Percentiles rank a stretch among this genome's conserved stretches.
Conservation (phyloP, 2,113 vertebrate genomes). For the Notothenia rossii region DNA sequence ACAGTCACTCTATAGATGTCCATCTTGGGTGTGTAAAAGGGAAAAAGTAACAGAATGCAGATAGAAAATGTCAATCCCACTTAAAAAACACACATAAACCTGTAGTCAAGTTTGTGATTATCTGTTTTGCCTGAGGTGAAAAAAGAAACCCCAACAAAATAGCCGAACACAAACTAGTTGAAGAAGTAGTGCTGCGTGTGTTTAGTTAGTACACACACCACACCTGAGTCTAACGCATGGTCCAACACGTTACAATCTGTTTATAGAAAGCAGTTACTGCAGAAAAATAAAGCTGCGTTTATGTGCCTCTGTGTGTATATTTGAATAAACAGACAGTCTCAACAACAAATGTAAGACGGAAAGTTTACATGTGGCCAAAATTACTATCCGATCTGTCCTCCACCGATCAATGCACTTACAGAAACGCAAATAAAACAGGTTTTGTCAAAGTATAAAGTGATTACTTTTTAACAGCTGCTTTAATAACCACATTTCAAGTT, state of each 20-base stretch:
- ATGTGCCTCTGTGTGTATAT: neutral
- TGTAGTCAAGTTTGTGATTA: neutral
- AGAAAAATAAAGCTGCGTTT: neutral
- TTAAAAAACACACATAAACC: conserved; percentile 6
- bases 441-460: no score
- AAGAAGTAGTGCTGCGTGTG: neutral
- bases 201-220: conserved; percentile 41
- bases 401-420: no score
- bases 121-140: conserved; percentile 59
- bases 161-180: conserved; percentile 10
- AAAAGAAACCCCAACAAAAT: conserved; percentile 36
- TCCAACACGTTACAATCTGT: conserved; percentile 35
- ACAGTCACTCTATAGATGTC: neutral
- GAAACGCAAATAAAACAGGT: no score
- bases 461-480: no score
- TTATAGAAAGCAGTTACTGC: conserved; percentile 32
- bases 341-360: neutral
- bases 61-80: neutral
- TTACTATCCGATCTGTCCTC: neutral
- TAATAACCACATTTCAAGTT: neutral
- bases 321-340: neutral
- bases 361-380: neutral
- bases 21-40: conserved; percentile 7
- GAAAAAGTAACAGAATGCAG: neutral
- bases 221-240: conserved; percentile 47